Conservation (phyloP, 2,797 vertebrate genomes). For the Synaphobranchus kaupii region DNA sequence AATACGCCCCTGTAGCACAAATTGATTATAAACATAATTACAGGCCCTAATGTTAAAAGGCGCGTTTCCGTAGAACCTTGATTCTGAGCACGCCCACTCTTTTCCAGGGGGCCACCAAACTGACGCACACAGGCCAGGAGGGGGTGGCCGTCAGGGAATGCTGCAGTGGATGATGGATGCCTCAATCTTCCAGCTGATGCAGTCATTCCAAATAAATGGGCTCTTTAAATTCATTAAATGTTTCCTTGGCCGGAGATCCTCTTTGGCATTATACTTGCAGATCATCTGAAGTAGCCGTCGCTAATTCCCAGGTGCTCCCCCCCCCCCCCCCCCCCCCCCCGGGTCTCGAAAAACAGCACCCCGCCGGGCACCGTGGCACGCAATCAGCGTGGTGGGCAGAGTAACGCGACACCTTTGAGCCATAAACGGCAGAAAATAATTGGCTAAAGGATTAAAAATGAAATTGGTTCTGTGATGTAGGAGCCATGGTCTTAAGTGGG, state of each 20-base stretch:
- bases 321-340: neutral
- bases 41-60: neutral
- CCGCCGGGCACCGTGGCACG: no score
- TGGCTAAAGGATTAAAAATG: constrained; percentile 42
- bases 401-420: constrained; percentile 48
- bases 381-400: no score
- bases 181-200: constrained; percentile 32
- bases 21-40: neutral
- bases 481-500: constrained; percentile 48
- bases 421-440: constrained; percentile 56
- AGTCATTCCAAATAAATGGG: constrained; percentile 55
- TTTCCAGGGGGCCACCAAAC: constrained; percentile 40
- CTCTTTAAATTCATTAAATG: constrained; percentile 62
- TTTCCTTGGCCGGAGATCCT: constrained; percentile 51
- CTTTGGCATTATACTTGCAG: constrained; percentile 62
- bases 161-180: constrained; percentile 55
- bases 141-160: constrained; percentile 42
- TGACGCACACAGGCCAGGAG: constrained; percentile 40
- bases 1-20: no score
- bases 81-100: neutral
- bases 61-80: neutral
- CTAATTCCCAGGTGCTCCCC: constrained; percentile 50
- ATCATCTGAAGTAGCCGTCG: constrained; percentile 47
- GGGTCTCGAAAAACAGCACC: neutral
- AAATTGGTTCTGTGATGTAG: constrained; percentile 40